Conservation (phyloP, 1,140 invertebrate genomes). For the Sarcophaga bullata region DNA sequence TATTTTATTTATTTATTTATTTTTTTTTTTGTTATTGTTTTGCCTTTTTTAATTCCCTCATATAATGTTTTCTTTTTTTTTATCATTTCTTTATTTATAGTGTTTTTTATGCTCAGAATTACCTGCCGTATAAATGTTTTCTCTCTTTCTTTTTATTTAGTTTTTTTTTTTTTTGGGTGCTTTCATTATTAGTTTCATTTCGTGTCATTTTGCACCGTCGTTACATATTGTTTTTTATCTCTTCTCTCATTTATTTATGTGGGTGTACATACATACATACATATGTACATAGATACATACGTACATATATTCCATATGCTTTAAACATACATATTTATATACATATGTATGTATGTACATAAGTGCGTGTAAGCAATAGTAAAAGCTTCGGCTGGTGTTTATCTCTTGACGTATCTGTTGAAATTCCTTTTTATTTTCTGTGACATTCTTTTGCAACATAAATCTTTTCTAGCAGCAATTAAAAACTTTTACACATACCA, state of each 20-base stretch:
- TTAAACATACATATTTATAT: not conserved
- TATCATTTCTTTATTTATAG: not conserved
- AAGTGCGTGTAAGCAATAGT: not conserved
- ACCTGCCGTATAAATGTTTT: conserved; percentile 23
- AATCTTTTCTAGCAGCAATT: conserved; percentile 24
- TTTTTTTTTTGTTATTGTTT: no score
- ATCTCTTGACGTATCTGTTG: conserved; percentile 21
- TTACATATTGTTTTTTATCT: conserved; percentile 1
- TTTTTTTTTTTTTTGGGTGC: not conserved
- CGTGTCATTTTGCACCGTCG: conserved; percentile 4
- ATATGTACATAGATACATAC: not conserved
- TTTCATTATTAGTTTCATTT: conserved; percentile 12
- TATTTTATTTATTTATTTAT: no score
- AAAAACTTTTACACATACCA: conserved; percentile 17
- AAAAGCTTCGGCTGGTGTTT: not conserved
- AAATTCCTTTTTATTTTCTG: conserved; percentile 22
- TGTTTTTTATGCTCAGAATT: not conserved
- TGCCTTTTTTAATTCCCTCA: no score
- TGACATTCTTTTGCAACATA: conserved; percentile 17
- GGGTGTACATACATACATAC: not conserved
- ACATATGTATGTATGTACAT: not conserved
- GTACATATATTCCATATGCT: no score
- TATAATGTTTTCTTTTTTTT: no score
- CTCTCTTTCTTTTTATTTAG: not conserved
- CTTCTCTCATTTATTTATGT: not conserved